A percentile compares a stretch with the other conserved stretches of the same genome.
phyloP scores from a whole-genome alignment of 1,140 invertebrate species.

The Calephelis virginiensis region DNA sequence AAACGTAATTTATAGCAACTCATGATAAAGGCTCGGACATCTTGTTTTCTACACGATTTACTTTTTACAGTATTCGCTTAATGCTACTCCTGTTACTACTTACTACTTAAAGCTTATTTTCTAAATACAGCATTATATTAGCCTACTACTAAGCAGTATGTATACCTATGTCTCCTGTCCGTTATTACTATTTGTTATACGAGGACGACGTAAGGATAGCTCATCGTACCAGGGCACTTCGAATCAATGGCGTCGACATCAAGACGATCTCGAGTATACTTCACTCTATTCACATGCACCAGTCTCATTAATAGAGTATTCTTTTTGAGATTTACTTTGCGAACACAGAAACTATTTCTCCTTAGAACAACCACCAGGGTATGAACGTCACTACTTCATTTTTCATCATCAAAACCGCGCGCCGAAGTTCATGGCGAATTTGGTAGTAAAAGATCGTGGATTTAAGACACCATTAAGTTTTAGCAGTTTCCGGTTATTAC shows the following conservation, averaged over 20 bases:
- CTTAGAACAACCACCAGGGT: slow-evolving; percentile 4
- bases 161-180: too few species aligned
- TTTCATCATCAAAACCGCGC: too few species aligned
- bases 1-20: too few species aligned
- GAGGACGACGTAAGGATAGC: neutral
- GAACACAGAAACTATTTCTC: slow-evolving; percentile 22
- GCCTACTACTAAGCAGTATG: too few species aligned
- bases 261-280: slow-evolving; percentile 33
- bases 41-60: neutral
- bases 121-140: too few species aligned
- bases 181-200: neutral
- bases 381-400: too few species aligned
- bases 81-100: too few species aligned
- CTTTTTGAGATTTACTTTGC: slow-evolving; percentile 29
- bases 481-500: too few species aligned
- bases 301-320: slow-evolving; percentile 35
- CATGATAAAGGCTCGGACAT: slow-evolving; percentile 8
- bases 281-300: slow-evolving; percentile 40
- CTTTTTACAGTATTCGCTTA: too few species aligned
- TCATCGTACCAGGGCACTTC: neutral
- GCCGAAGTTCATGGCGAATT: too few species aligned
- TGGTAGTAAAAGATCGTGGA: too few species aligned
- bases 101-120: neutral
- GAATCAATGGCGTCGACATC: slow-evolving; percentile 32
- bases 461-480: too few species aligned